Percentiles rank a stretch among this genome's conserved stretches.
Conservation (phyloP, 2,888 invertebrate genomes). For the Drosophila mayaguana region DNA sequence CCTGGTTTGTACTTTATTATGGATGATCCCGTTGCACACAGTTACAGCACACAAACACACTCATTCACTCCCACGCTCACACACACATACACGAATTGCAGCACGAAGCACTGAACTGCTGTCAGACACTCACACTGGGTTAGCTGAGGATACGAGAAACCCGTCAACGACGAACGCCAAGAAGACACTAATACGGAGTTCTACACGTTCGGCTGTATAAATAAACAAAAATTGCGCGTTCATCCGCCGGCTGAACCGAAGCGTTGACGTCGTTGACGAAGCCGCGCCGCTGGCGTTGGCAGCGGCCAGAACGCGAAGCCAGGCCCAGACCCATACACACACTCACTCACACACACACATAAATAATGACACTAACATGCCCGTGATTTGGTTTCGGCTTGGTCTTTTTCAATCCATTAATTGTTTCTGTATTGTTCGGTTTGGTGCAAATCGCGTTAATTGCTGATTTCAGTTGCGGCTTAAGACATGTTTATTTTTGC, state of each 20-base stretch:
- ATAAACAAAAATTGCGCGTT: conserved; percentile 76
- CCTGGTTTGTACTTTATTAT: conserved; percentile 50
- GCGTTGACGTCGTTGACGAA: conserved; percentile 32
- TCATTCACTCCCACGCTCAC: conserved; percentile 15
- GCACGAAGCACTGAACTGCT: conserved; percentile 41
- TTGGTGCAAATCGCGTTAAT: conserved; percentile 69
- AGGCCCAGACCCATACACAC: conserved; percentile 12
- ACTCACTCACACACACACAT: conserved; percentile 4
- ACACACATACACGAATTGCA: conserved; percentile 27
- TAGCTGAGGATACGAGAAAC: conserved; percentile 46
- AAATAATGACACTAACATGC: neutral
- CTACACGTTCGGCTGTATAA: conserved; percentile 79
- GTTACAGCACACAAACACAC: neutral
- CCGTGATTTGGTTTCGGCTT: conserved; percentile 25
- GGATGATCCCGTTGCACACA: conserved; percentile 30
- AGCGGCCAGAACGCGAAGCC: conserved; percentile 49
- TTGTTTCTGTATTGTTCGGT: conserved; percentile 51
- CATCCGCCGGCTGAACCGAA: conserved; percentile 58
- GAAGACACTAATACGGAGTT: conserved; percentile 82
- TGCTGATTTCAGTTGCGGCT: conserved; percentile 60
- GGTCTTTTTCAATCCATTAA: conserved; percentile 60
- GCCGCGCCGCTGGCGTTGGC: conserved; percentile 35
- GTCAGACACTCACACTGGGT: conserved; percentile 41
- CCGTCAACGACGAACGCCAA: conserved; percentile 78
- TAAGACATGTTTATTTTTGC: conserved; percentile 23